phyloP scores from a whole-genome alignment of 2,888 invertebrate species.

The Eupithecia subumbrata region DNA sequence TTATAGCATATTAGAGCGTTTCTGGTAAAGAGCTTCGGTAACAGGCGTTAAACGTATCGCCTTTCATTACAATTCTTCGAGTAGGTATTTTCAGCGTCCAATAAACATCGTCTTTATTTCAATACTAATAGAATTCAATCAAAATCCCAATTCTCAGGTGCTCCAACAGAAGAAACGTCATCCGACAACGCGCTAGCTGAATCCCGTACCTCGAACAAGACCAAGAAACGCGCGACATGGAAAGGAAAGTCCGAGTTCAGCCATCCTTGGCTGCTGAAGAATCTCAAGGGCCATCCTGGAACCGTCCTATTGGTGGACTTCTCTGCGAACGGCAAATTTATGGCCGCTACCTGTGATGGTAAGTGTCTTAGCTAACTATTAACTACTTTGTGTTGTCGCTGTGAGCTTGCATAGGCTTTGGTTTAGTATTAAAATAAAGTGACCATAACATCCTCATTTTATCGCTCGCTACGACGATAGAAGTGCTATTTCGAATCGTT shows the following conservation, averaged over 20 bases:
- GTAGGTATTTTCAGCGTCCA: no score
- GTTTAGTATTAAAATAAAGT: neutral
- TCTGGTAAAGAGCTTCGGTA: no score
- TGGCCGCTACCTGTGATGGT: slow-evolving; percentile 94
- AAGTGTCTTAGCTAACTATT: slow-evolving; percentile 61
- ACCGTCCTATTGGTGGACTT: slow-evolving; percentile 90
- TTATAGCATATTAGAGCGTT: no score
- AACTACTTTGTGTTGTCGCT: slow-evolving; percentile 10
- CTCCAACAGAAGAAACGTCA: slow-evolving; percentile 64
- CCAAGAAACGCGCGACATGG: slow-evolving; percentile 80
- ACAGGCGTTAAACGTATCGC: no score
- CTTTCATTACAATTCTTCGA: no score
- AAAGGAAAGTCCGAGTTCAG: slow-evolving; percentile 82
- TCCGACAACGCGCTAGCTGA: slow-evolving; percentile 63
- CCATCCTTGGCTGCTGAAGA: slow-evolving; percentile 91
- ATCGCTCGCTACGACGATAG: neutral
- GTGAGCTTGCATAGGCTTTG: slow-evolving; percentile 28
- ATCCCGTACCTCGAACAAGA: slow-evolving; percentile 69
- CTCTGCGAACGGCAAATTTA: slow-evolving; percentile 93
- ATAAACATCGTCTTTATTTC: neutral
- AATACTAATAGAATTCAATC: neutral
- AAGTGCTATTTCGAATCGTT: neutral
- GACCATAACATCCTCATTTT: neutral
- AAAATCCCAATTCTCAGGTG: slow-evolving; percentile 53
- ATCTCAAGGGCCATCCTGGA: slow-evolving; percentile 92